Base-by-base conservation (phyloP, 2,888 invertebrate genomes). In the Spisula solida region DNA sequence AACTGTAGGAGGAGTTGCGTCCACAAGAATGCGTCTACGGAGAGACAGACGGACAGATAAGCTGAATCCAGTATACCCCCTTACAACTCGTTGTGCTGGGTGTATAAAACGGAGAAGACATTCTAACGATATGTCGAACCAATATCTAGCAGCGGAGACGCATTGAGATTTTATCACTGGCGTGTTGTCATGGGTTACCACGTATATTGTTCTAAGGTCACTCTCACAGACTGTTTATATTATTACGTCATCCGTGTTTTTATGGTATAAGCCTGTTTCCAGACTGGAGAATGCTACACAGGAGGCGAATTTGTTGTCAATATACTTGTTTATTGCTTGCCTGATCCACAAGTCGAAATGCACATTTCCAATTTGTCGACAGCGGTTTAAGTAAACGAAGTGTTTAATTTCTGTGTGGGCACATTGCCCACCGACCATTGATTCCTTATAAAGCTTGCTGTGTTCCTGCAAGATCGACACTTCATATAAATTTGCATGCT, bases 391-490 rank as follows among this genome's bases (percentile, higher is more conserved):
- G 25, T 66, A 66, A 66, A 66, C 60, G 60, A 66, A 25, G 60
- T 66, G 60, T 66, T 66, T 66, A 66, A 66, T 66, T 66, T 66
- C 60, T 66, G n/a, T 66, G n/a, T 25, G 60, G 60, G 60, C 60
- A 66, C 25, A 12, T n/a, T 66, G 60, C 60, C 60, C 60, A 66
- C 60, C 25, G 60, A 66, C 60, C 60, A 66, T 66, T 25, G 60
- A 66, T 66, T 66, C 60, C n/a, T 4, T 10, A 12, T 25, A 66
- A n/a, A 25, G 25, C 20, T 8, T 10, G 60, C 60, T 66, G 60
- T 25, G 6, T 66, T 66, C 60, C n/a, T 66, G 60, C 60, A 66
- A 66, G 25, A 66, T n/a, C 60, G 60, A 25, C 60, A 25, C 41
- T 41, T 41, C 8, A 41, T 41, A 8, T 41, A 66, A 25, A 66